Base-by-base conservation (phyloP, 2,888 invertebrate genomes). In the Electrophaes corylata region DNA sequence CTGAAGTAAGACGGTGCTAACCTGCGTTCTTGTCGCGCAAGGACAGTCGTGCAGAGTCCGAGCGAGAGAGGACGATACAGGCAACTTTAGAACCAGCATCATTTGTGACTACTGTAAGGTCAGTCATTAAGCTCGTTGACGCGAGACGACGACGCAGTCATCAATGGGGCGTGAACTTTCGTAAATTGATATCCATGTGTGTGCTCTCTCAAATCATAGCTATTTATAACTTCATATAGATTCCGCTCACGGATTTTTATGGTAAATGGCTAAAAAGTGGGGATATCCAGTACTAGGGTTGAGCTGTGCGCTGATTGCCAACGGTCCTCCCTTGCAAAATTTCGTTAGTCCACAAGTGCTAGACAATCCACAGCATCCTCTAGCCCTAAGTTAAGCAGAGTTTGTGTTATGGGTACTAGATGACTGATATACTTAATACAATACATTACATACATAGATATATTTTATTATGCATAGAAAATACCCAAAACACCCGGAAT, bases 71-170 rank as follows among this genome's bases (percentile, higher is more conserved):
- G n/a, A 16, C 14, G 14, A 35, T 6, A 37, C 16, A 16, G 3
- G 14, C 35, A 37, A 37, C 37, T 37, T 37, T 0, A 37, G 37
- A 6, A 10, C 10, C 37, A 6, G 16, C 16, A 37, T 37, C 37
- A 8, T 11, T 31, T 31, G n/a, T 31, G 31, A 31, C 31, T 37
- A 37, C 37, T 37, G 37, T 16, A 37, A 12, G 76, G 70, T 43
- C 71, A 70, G 73, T 78, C 83, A 83, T 85, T 84, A 82, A 76
- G 76, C 76, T 73, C 74, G 79, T 84, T 83, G 85, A 81, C 73
- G 79, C 76, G 72, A 69, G 71, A 69, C 76, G 71, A 69, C 70
- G 70, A 69, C 63, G 66, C 58, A 69, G 71, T 70, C 72, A 71
- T 76, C 83, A 81, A 82, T 79, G 81, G 79, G 73, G 67, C 76